A percentile compares a stretch with the other conserved stretches of the same genome.
Conservation (phyloP, 2,113 vertebrate species). For the Cercopithecus mona region DNA sequence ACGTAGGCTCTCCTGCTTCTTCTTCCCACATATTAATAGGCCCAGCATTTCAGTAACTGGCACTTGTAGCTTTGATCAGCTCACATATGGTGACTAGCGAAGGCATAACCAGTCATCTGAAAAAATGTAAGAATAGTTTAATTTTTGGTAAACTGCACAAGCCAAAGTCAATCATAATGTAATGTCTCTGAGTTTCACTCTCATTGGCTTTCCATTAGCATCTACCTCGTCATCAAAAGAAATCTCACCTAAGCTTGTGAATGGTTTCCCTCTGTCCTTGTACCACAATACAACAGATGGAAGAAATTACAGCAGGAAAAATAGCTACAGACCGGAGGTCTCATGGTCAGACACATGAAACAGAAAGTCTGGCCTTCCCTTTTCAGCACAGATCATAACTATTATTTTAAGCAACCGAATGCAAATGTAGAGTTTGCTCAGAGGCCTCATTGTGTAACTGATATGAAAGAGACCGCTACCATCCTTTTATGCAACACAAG, state of each 20-base stretch:
- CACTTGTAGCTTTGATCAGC: neutral
- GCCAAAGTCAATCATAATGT: neutral
- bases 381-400: neutral
- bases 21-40: neutral
- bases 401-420: constrained; percentile 54
- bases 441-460: constrained; percentile 2
- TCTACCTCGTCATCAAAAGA: neutral
- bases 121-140: neutral
- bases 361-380: neutral
- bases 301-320: constrained; percentile 1
- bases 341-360: neutral
- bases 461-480: neutral
- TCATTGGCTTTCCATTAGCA: neutral
- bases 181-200: neutral
- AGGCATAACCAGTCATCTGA: neutral
- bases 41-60: neutral
- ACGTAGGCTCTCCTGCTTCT: neutral
- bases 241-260: neutral
- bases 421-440: constrained; percentile 33
- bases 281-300: neutral
- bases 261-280: neutral
- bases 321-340: neutral
- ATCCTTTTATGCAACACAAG: neutral
- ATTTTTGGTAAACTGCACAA: neutral
- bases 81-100: neutral